A percentile compares a stretch with the other conserved stretches of the same genome.
phyloP scores from a whole-genome alignment of 2,888 invertebrate genomes.

The Anoplius nigerrimus region DNA sequence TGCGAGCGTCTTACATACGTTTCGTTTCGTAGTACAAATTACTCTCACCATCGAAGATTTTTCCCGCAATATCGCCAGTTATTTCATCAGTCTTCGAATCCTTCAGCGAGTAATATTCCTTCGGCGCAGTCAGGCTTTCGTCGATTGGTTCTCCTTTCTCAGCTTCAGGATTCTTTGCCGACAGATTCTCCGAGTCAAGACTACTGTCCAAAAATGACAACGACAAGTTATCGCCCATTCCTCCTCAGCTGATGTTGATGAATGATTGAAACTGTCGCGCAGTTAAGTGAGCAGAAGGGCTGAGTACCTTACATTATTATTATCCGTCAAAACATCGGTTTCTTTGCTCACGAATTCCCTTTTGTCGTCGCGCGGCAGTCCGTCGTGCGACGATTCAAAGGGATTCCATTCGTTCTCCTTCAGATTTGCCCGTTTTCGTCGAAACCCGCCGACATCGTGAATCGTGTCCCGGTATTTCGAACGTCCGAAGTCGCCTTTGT shows the following conservation, averaged over 20 bases:
- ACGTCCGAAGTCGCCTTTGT: background rate
- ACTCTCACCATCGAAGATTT: too few relatives aligned
- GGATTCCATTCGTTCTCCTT: conserved; percentile 8
- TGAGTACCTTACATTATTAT: too few relatives aligned
- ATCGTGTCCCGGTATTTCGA: background rate
- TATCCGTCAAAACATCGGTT: too few relatives aligned
- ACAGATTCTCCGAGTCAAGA: too few relatives aligned
- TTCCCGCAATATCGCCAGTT: too few relatives aligned
- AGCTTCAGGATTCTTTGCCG: background rate
- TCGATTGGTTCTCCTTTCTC: background rate
- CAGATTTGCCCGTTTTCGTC: background rate
- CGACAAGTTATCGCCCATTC: too few relatives aligned
- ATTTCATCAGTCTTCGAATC: conserved; percentile 3
- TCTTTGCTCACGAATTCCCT: too few relatives aligned
- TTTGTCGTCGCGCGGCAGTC: background rate
- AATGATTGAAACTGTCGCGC: too few relatives aligned
- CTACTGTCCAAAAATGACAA: too few relatives aligned
- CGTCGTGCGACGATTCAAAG: background rate
- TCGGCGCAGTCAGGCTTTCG: conserved; percentile 6
- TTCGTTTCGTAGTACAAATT: background rate
- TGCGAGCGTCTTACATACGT: background rate
- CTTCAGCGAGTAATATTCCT: conserved; percentile 15
- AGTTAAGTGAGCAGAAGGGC: too few relatives aligned
- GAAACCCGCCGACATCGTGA: background rate
- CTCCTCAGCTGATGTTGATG: too few relatives aligned